Base-by-base conservation (phyloP, 1,140 invertebrate genomes). In the Drosophila miranda region DNA sequence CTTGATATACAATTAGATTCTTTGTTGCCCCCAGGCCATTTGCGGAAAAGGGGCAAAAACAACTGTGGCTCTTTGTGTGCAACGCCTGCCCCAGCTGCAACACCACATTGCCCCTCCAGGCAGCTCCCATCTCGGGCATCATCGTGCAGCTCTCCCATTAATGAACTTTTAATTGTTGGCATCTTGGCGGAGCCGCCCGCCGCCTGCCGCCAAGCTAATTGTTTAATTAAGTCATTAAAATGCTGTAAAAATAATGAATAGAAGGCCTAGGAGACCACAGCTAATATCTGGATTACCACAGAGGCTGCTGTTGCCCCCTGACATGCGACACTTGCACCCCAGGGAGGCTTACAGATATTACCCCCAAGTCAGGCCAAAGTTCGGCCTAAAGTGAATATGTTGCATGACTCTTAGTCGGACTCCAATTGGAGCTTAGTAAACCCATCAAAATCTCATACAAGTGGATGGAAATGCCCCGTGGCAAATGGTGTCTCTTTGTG, bases 161-260 rank as follows among this genome's bases (percentile, higher is more conserved):
- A 86, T 87, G 82, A 87, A 78, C 69, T 78, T 75, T 86, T 86
- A 87, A 86, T 86, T 86, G 83, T 67, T 74, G 75, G 82, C 78
- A 68, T 86, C 78, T 86, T 77, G 77, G 57, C 72, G 53, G 70
- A 56, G 52, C 23, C 23, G 0, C 5, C 23, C 4, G 23, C 23
- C 23, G 23, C 23, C 5, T 26, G 11, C 50, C 66, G 56, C 45
- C 69, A 50, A 80, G 83, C 76, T 78, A 87, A 87, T 87, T 87
- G 83, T 87, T 87, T 82, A 88, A 87, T 87, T 87, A 87, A 87
- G 78, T 67, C 75, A 87, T 87, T 87, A 87, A 87, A 87, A 76
- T 64, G 75, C 78, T 66, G 87, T 87, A 87, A 87, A 87, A 87
- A 86, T 86, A 82, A 78, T 78, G 75, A 75, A 45, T 49, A 64